These are phyloP conservation scores for Scaptomyza tumidula DNA, from an alignment of 2,888 invertebrate genomes.

Conservation along the genomic window DNA sequence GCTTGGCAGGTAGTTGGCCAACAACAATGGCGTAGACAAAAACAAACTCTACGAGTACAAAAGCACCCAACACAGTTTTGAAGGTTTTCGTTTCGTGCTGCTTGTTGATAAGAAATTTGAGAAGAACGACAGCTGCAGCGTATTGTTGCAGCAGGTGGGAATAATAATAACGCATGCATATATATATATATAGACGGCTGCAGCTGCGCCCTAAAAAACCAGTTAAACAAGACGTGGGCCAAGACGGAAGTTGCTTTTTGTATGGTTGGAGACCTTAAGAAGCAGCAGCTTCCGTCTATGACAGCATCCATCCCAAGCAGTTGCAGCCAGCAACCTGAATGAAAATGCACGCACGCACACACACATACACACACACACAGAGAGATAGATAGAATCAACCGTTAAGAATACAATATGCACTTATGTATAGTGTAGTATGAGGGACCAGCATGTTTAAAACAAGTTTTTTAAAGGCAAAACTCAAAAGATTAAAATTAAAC, in stretches of 20 bases:
- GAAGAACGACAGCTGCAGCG: constrained; percentile 61
- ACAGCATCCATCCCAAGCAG: constrained; percentile 26
- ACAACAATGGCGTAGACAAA: constrained; percentile 30
- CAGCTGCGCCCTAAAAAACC: constrained; percentile 67
- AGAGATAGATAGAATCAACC: constrained; percentile 36
- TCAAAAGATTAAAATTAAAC: constrained; percentile 6
- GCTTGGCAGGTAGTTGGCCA: constrained; percentile 27
- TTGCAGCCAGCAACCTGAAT: constrained; percentile 56
- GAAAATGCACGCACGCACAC: constrained; percentile 29
- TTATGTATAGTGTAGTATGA: constrained; percentile 1
- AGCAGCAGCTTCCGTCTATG: constrained; percentile 47
- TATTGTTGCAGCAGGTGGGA: constrained; percentile 62
- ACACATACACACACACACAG: constrained; percentile 11
- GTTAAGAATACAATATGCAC: constrained; percentile 37
- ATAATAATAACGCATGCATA: constrained; percentile 34
- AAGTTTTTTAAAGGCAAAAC: constrained; percentile 28
- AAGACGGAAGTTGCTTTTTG: constrained; percentile 53
- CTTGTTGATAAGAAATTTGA: constrained; percentile 70
- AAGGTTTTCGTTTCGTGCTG: constrained; percentile 38
- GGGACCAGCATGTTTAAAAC: constrained; percentile 30
- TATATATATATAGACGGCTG: constrained; percentile 13
- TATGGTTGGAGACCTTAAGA: constrained; percentile 55
- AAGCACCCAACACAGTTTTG: constrained; percentile 12
- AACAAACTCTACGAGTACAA: constrained; percentile 37
- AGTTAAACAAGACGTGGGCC: constrained; percentile 62